phyloP scores from a whole-genome alignment of 2,113 vertebrate species.

The Planiliza haematocheilus region DNA sequence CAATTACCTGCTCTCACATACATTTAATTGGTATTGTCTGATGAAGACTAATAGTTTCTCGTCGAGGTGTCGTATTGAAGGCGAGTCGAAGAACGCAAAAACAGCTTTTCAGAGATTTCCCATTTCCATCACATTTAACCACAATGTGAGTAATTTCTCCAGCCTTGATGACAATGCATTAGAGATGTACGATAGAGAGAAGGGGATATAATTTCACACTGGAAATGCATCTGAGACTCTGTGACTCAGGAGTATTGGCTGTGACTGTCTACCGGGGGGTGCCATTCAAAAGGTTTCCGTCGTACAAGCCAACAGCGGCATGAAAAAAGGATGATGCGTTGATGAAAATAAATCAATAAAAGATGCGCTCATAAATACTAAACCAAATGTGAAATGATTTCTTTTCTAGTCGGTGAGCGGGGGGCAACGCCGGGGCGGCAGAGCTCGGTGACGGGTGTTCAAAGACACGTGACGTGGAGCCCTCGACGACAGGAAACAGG shows the following conservation, averaged over 20 bases:
- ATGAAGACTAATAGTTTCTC: not conserved
- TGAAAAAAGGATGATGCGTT: conserved; percentile 30
- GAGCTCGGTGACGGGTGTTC: conserved; percentile 44
- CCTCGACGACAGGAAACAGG: conserved; percentile 38
- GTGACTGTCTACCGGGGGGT: conserved; percentile 20
- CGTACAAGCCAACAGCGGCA: conserved; percentile 36
- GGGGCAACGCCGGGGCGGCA: conserved; percentile 37
- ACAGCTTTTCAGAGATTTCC: conserved; percentile 24
- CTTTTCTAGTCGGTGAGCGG: conserved; percentile 51
- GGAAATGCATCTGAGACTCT: conserved; percentile 29
- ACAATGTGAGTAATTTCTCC: conserved; percentile 34
- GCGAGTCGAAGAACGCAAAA: conserved; percentile 13
- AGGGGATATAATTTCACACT: conserved; percentile 20
- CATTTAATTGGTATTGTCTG: conserved; percentile 4
- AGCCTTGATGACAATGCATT: conserved; percentile 21
- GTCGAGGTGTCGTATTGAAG: conserved; percentile 5
- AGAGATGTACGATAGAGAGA: conserved; percentile 10
- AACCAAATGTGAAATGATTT: conserved; percentile 71
- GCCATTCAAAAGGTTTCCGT: conserved; percentile 33
- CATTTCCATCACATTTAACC: conserved; percentile 45
- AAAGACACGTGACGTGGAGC: conserved; percentile 45
- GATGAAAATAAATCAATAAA: conserved; percentile 71
- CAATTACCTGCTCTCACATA: conserved; percentile 14
- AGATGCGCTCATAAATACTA: conserved; percentile 62
- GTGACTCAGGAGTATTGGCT: conserved; percentile 11